phyloP scores from a whole-genome alignment of 2,888 invertebrate species.

The Argyresthia goedartella region DNA sequence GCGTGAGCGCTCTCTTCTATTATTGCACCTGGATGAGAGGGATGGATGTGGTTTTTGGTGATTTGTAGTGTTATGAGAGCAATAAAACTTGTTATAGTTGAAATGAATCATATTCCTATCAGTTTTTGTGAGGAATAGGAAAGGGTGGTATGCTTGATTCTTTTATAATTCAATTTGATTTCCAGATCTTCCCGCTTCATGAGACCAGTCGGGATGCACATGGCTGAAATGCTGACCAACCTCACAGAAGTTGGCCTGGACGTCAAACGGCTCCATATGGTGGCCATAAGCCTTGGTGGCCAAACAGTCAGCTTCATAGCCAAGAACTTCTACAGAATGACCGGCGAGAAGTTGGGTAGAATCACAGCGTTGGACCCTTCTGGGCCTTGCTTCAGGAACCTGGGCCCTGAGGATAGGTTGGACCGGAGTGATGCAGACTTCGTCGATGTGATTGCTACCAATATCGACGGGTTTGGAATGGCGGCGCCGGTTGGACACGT shows the following conservation, averaged over 20 bases:
- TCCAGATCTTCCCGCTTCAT: conserved; percentile 13
- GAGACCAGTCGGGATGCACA: conserved; percentile 15
- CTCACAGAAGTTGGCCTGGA: conserved; percentile 16
- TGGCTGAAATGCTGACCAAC: conserved; percentile 18
- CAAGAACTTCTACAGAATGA: conserved; percentile 16
- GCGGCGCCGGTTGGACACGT: conserved; percentile 19
- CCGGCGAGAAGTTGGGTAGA: conserved; percentile 15
- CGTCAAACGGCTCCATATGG: conserved; percentile 9
- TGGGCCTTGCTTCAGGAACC: conserved; percentile 20
- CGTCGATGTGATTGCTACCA: conserved; percentile 15
- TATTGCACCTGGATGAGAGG: no score
- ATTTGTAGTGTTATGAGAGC: no score
- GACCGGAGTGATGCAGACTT: conserved; percentile 19
- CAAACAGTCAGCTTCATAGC: conserved; percentile 21
- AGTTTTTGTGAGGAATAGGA: no score
- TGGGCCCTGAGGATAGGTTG: conserved; percentile 15
- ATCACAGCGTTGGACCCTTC: conserved; percentile 19
- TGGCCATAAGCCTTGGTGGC: conserved; percentile 16
- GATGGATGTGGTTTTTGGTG: no score
- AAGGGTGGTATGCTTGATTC: no score
- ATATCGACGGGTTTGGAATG: conserved; percentile 19
- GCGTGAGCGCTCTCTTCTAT: no score
- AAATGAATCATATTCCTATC: no score
- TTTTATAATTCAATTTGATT: no score
- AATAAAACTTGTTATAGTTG: no score